Conservation (phyloP, 2,113 vertebrate species). For the Pollachius pollachius region DNA sequence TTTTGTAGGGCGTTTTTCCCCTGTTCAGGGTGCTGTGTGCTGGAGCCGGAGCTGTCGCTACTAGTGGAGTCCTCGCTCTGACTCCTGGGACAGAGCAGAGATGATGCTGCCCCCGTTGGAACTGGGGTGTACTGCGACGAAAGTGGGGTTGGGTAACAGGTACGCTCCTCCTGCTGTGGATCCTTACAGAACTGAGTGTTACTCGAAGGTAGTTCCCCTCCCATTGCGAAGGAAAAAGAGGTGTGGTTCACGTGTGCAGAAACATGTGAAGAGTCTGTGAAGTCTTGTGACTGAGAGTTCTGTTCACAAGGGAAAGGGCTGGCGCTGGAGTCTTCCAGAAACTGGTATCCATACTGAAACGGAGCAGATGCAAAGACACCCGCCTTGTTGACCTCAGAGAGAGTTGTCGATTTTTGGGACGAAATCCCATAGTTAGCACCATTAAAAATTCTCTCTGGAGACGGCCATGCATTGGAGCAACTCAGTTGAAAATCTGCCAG, state of each 20-base stretch:
- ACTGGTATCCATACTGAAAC: constrained; percentile 82
- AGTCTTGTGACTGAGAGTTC: constrained; percentile 70
- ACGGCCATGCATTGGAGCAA: constrained; percentile 78
- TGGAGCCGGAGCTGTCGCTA: constrained; percentile 74
- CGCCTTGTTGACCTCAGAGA: constrained; percentile 75
- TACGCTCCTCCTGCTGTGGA: constrained; percentile 72
- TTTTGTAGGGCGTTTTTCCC: constrained; percentile 79
- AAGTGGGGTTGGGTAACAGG: constrained; percentile 66
- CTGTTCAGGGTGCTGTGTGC: constrained; percentile 78
- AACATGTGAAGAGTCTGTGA: constrained; percentile 63
- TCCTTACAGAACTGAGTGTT: constrained; percentile 65
- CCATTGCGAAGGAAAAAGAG: constrained; percentile 75
- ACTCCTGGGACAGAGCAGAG: constrained; percentile 74
- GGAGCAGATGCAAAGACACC: constrained; percentile 62
- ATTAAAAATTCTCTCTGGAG: constrained; percentile 81
- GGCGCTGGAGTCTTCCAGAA: constrained; percentile 72
- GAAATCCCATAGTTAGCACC: constrained; percentile 80
- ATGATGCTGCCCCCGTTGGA: constrained; percentile 55
- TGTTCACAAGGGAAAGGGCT: constrained; percentile 73
- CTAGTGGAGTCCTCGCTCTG: constrained; percentile 72
- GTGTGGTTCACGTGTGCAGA: constrained; percentile 71
- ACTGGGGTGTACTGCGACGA: constrained; percentile 72
- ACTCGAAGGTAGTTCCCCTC: constrained; percentile 65
- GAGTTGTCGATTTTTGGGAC: constrained; percentile 75
- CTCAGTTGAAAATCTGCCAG: constrained; percentile 81